Conservation (phyloP, 2,113 vertebrate species). For the Scalopus aquaticus region DNA sequence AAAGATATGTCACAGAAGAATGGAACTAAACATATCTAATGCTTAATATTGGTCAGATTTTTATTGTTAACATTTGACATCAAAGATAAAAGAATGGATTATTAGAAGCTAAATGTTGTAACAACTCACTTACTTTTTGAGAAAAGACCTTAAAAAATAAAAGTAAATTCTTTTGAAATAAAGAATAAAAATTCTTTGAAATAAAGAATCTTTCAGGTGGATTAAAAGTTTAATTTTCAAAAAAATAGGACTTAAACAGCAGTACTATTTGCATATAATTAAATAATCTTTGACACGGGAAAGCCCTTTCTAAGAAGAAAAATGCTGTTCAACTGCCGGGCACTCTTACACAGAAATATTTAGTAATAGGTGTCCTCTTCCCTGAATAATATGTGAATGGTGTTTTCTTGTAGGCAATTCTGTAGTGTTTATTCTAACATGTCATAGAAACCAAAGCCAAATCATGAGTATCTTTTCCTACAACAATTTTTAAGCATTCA, state of each 20-base stretch:
- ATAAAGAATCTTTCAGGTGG: not conserved
- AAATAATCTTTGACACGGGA: not conserved
- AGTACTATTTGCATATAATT: not conserved
- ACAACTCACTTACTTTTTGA: not conserved
- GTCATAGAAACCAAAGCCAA: not conserved
- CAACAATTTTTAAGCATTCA: not conserved
- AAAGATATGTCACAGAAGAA: not conserved
- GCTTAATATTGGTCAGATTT: not conserved
- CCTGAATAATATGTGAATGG: not conserved
- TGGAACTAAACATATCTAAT: not conserved
- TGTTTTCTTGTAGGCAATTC: not conserved
- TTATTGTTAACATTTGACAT: not conserved
- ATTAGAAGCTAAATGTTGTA: not conserved
- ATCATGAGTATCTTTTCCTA: not conserved
- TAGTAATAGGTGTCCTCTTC: not conserved
- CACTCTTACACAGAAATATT: not conserved
- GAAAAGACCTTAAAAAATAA: not conserved
- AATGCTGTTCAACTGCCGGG: not conserved
- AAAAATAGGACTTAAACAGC: not conserved
- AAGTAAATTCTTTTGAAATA: not conserved
- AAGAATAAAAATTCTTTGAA: no score
- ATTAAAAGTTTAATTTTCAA: not conserved
- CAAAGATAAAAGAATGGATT: not conserved
- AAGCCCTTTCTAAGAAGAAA: not conserved
- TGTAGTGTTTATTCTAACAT: not conserved